Conservation (phyloP, 2,888 invertebrate genomes). For the Diadromus collaris region DNA sequence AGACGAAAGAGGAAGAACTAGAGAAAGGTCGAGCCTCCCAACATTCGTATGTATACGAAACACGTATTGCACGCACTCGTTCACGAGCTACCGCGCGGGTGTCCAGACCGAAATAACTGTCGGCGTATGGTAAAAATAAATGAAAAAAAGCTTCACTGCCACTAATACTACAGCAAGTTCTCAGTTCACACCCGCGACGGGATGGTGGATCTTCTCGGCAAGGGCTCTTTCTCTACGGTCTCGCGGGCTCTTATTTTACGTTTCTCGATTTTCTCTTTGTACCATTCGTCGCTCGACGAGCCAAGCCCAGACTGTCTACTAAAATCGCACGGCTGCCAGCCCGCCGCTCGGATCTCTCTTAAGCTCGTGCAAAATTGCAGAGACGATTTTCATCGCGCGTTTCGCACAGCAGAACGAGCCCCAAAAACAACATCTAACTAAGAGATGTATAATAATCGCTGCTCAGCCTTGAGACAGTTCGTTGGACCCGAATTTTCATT, state of each 20-base stretch:
- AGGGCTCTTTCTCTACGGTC: conserved; percentile 5
- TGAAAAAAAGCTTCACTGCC: conserved; percentile 32
- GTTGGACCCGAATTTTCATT: neutral
- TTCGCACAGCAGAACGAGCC: neutral
- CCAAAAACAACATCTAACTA: neutral
- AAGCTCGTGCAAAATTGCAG: neutral
- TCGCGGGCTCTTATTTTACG: conserved; percentile 3
- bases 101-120: conserved; percentile 51
- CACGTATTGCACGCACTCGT: conserved; percentile 26
- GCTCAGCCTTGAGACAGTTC: neutral
- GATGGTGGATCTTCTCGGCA: conserved; percentile 12
- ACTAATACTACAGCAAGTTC: conserved; percentile 25
- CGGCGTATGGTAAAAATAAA: conserved; percentile 24
- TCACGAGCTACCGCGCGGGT: conserved; percentile 28
- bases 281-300: conserved; percentile 6
- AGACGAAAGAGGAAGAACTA: conserved; percentile 33
- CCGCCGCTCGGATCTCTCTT: neutral
- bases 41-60: neutral
- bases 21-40: conserved; percentile 16
- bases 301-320: neutral
- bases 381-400: neutral
- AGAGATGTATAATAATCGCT: neutral
- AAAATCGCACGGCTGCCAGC: conserved; percentile 3
- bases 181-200: conserved; percentile 45
- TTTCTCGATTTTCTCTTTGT: conserved; percentile 2